Evolutionary conservation across 1,140 invertebrate species (phyloP).

Genomic region (Antheraea pernyi): DNA sequence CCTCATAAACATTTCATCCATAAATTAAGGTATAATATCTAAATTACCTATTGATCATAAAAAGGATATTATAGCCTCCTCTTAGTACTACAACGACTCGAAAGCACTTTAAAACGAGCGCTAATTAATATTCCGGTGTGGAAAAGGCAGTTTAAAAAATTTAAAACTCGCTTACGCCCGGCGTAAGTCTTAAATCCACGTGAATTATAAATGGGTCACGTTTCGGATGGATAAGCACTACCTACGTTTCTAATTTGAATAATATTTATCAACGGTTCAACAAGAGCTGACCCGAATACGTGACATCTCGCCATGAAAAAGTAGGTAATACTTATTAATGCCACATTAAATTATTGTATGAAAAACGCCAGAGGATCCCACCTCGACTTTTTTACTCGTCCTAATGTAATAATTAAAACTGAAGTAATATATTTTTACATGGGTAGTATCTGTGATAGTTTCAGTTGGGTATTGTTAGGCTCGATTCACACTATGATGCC

Average conservation of each 20-base stretch:
- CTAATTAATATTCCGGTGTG: conserved; percentile 15
- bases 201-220: conserved; percentile 30
- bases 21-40: not conserved
- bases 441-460: too few relatives aligned
- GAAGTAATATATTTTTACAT: too few relatives aligned
- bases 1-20: not conserved
- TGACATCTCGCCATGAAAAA: conserved; percentile 40
- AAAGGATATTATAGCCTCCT: not conserved
- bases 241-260: conserved; percentile 28
- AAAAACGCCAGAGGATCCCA: conserved; percentile 46
- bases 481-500: too few relatives aligned
- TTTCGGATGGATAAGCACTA: conserved; percentile 25
- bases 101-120: conserved; percentile 9
- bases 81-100: not conserved
- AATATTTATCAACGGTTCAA: conserved; percentile 30
- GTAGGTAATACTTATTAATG: conserved; percentile 55
- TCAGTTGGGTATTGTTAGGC: too few relatives aligned
- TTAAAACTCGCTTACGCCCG: conserved; percentile 16
- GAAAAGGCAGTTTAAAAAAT: conserved; percentile 17
- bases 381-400: conserved; percentile 43
- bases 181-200: conserved; percentile 27
- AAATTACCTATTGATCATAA: not conserved
- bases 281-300: conserved; percentile 34
- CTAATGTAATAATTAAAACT: conserved; percentile 53
- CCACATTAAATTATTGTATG: conserved; percentile 51